phyloP scores from a whole-genome alignment of 2,888 invertebrate genomes.

The Hoplodrina ambigua region DNA sequence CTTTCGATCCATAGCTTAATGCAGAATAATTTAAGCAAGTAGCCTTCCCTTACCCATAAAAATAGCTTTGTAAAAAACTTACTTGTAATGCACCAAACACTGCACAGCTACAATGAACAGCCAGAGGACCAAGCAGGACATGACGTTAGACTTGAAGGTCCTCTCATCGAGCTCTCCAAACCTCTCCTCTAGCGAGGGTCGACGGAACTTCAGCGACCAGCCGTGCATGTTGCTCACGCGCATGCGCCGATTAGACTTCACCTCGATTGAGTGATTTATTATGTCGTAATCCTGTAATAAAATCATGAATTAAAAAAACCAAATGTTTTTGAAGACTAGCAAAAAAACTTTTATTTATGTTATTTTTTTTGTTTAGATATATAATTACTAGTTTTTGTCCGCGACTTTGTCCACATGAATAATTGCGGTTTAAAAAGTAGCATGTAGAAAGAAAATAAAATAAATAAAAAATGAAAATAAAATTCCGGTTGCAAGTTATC shows the following conservation, averaged over 20 bases:
- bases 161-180: slow-evolving; percentile 96
- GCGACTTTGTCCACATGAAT: too few species aligned
- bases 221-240: slow-evolving; percentile 95
- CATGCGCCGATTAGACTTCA: slow-evolving; percentile 97
- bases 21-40: too few species aligned
- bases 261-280: slow-evolving; percentile 96
- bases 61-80: slow-evolving; percentile 62
- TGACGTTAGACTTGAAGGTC: slow-evolving; percentile 98
- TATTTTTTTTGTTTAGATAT: too few species aligned
- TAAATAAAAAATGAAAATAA: too few species aligned
- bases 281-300: slow-evolving; percentile 93
- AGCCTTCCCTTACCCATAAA: neutral
- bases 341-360: too few species aligned
- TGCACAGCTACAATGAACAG: slow-evolving; percentile 95
- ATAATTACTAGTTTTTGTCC: too few species aligned
- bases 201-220: slow-evolving; percentile 96
- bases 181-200: slow-evolving; percentile 94
- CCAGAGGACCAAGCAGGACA: slow-evolving; percentile 98
- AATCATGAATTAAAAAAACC: neutral
- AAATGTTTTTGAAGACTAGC: too few species aligned
- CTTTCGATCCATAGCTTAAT: too few species aligned
- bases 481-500: too few species aligned
- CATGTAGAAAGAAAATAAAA: too few species aligned
- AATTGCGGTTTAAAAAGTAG: too few species aligned
- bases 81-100: slow-evolving; percentile 93